Base-by-base conservation (phyloP, 2,888 invertebrate species). In the Lasius fuliginosus region DNA sequence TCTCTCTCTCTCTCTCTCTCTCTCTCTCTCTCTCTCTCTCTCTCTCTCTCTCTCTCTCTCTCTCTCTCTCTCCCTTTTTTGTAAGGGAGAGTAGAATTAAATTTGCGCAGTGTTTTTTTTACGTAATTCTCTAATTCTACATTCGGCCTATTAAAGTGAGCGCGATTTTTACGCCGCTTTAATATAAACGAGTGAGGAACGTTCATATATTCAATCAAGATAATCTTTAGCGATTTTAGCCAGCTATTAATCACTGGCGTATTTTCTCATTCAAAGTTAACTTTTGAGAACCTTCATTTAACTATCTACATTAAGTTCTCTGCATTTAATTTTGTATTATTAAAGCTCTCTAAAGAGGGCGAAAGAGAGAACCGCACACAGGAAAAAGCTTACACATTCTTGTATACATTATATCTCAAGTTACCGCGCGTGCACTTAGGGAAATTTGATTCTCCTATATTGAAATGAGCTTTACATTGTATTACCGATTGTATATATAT, bases 401-500 rank as follows among this genome's bases (percentile, higher is more conserved):
- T 56, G 53, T 40, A 30, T 67, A 76, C 27, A 30, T 77, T 77
- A 53, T 56, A 40, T 40, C 40, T 68, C 56, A 77, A 68, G 27
- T 30, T 68, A 53, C 1, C 23, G 36, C 12, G 62, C 30, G n/a
- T 46, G n/a, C 53, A 68, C 68, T 77, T 68, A 68, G 30, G 27
- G 6, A 68, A 77, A 77, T 68, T 68, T 36, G 18, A 53, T 36
- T 53, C 40, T n/a, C 40, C 8, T 12, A n/a, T 56, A 53, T 40
- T 15, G 36, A 65, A 40, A 36, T 40, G 27, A 77, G 68, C 12
- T 68, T 77, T 68, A 68, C 46, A 67, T 68, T n/a, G 27, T 23
- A 53, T 53, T 53, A 77, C 53, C 18, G 40, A 68, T 68, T 77
- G 68, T 40, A 27, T 18, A 75, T 76, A 76, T 36, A 49, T 23